A percentile compares a stretch with the other conserved stretches of the same genome.
Conservation (phyloP, 2,797 vertebrate species). For the Telmatherina bonti region DNA sequence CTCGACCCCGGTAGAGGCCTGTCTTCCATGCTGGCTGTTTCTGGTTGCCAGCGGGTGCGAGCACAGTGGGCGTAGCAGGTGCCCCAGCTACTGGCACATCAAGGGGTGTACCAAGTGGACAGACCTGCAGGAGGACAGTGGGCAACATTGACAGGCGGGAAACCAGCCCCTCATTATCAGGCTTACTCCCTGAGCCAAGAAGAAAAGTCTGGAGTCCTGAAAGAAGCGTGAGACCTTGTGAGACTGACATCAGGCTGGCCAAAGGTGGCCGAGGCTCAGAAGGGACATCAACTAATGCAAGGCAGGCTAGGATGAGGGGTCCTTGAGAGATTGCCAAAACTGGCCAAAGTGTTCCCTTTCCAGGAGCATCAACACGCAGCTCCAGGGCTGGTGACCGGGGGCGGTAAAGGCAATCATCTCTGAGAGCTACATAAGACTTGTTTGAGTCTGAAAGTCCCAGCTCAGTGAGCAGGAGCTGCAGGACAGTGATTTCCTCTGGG, state of each 20-base stretch:
- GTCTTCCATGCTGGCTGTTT: slow-evolving; percentile 93
- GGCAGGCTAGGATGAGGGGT: slow-evolving; percentile 85
- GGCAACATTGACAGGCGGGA: slow-evolving; percentile 85
- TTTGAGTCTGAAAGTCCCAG: slow-evolving; percentile 84
- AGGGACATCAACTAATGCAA: slow-evolving; percentile 89
- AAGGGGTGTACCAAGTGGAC: slow-evolving; percentile 90
- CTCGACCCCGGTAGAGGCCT: slow-evolving; percentile 87
- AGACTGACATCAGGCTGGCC: slow-evolving; percentile 86
- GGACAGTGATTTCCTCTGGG: slow-evolving; percentile 87
- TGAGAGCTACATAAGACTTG: slow-evolving; percentile 82
- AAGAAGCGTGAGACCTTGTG: slow-evolving; percentile 89
- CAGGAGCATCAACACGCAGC: slow-evolving; percentile 71
- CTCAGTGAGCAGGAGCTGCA: slow-evolving; percentile 88
- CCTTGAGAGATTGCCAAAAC: slow-evolving; percentile 86
- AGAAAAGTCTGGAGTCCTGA: slow-evolving; percentile 88
- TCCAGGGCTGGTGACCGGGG: slow-evolving; percentile 84
- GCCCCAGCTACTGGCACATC: slow-evolving; percentile 78
- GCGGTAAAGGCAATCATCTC: slow-evolving; percentile 88
- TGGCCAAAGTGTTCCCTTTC: slow-evolving; percentile 88
- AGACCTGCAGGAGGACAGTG: slow-evolving; percentile 87
- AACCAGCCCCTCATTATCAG: slow-evolving; percentile 82
- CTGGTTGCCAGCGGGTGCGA: slow-evolving; percentile 73
- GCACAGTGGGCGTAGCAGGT: slow-evolving; percentile 46
- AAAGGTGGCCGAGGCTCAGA: slow-evolving; percentile 87
- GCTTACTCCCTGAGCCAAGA: slow-evolving; percentile 80